These are phyloP conservation scores for Drosophila guanche DNA, from an alignment of 1,140 invertebrate genomes.

Conservation along the genomic window DNA sequence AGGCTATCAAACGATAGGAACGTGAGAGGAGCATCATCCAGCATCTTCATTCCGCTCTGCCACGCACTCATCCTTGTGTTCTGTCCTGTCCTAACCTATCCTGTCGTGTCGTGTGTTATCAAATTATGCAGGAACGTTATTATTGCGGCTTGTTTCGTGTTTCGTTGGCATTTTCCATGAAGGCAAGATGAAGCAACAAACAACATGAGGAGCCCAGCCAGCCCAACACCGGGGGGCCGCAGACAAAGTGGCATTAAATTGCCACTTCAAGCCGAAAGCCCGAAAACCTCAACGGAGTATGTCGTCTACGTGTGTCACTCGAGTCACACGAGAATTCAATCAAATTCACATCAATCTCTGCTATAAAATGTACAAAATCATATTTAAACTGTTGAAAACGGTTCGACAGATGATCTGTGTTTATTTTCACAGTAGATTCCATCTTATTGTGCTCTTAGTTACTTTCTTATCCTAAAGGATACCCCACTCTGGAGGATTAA, in stretches of 20 bases:
- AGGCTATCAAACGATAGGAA: conserved; percentile 42
- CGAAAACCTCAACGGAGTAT: conserved; percentile 36
- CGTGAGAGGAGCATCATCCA: conserved; percentile 8
- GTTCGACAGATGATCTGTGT: conserved; percentile 8
- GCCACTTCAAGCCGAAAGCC: conserved; percentile 62
- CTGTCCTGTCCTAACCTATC: conserved; percentile 23
- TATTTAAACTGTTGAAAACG: conserved; percentile 37
- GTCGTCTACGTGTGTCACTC: conserved; percentile 7
- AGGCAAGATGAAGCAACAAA: conserved; percentile 75
- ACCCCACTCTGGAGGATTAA: too few relatives aligned
- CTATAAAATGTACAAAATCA: conserved; percentile 31
- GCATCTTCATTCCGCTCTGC: conserved; percentile 34
- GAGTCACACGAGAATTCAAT: conserved; percentile 31
- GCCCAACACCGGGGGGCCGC: conserved; percentile 22
- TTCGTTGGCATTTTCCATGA: conserved; percentile 42
- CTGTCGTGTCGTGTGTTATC: conserved; percentile 51
- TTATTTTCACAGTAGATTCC: conserved; percentile 10
- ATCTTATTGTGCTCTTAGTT: background rate
- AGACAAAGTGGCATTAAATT: conserved; percentile 74
- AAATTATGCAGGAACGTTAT: conserved; percentile 75
- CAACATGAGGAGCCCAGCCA: conserved; percentile 25
- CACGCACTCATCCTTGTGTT: conserved; percentile 13
- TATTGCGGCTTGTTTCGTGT: conserved; percentile 68
- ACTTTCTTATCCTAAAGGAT: too few relatives aligned
- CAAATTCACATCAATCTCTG: conserved; percentile 43